Evolutionary conservation across 2,888 invertebrate genomes (phyloP).

Genomic region (Conus canariensis): DNA sequence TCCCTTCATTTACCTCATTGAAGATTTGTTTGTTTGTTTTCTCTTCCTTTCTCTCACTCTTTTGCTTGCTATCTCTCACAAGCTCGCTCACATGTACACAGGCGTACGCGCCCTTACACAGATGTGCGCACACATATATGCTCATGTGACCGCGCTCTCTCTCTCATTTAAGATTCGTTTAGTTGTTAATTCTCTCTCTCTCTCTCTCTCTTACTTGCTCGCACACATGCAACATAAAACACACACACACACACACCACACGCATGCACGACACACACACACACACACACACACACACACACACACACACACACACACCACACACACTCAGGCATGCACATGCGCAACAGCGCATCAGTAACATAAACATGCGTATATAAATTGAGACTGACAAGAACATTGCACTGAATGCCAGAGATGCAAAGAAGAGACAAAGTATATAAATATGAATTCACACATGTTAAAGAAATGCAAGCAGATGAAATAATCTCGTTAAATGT

Average conservation of each 20-base stretch:
- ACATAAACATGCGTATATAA: neutral
- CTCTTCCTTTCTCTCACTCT: too few relatives aligned
- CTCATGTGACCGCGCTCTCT: too few relatives aligned
- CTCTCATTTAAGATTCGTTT: neutral
- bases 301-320: constrained; percentile 19
- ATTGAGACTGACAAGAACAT: too few relatives aligned
- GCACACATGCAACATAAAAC: neutral
- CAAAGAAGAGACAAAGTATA: neutral
- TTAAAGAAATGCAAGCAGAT: neutral
- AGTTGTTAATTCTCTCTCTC: neutral
- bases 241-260: constrained; percentile 21
- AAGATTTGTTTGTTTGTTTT: too few relatives aligned
- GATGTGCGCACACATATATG: neutral
- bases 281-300: neutral
- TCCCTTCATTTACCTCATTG: too few relatives aligned
- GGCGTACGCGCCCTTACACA: neutral
- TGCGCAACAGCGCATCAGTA: neutral
- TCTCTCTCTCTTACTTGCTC: neutral
- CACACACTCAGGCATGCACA: neutral
- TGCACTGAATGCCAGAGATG: too few relatives aligned
- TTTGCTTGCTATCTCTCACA: neutral
- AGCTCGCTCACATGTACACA: neutral
- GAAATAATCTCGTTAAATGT: too few relatives aligned
- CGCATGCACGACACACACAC: neutral
- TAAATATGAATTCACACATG: neutral